Evolutionary conservation across 2,888 invertebrate species (phyloP).

Genomic region (Oscheius sp.): DNA sequence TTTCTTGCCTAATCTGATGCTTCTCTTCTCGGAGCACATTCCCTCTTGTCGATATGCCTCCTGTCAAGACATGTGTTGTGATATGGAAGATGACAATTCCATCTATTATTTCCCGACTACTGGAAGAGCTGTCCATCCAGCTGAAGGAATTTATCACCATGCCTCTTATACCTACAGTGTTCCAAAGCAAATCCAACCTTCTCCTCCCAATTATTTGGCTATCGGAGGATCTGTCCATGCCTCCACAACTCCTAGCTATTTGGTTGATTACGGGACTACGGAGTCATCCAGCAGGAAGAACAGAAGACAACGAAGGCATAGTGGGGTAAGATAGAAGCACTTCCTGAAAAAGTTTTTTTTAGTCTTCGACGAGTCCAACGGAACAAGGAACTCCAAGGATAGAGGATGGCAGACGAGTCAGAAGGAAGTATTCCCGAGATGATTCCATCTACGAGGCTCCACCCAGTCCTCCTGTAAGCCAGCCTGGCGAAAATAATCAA

Average conservation of each 20-base stretch:
- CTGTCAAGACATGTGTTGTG: slow-evolving; percentile 51
- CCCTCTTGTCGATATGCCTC: slow-evolving; percentile 42
- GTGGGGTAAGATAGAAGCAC: slow-evolving; percentile 1
- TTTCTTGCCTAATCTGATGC: slow-evolving; percentile 61
- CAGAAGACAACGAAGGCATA: slow-evolving; percentile 19
- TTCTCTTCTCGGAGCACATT: slow-evolving; percentile 58
- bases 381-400: slow-evolving; percentile 8
- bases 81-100: slow-evolving; percentile 58
- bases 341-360: neutral
- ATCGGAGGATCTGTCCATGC: slow-evolving; percentile 31
- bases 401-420: slow-evolving; percentile 19
- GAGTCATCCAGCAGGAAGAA: neutral
- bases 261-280: slow-evolving; percentile 25
- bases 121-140: slow-evolving; percentile 49
- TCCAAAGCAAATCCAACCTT: slow-evolving; percentile 38
- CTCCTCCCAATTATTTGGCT: slow-evolving; percentile 53
- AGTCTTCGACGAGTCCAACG: slow-evolving; percentile 20
- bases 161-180: slow-evolving; percentile 51
- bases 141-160: slow-evolving; percentile 46
- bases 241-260: slow-evolving; percentile 5
- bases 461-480: slow-evolving; percentile 47
- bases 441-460: slow-evolving; percentile 54
- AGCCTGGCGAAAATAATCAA: no score
- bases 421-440: slow-evolving; percentile 35
- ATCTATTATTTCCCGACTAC: slow-evolving; percentile 63